Conservation (phyloP, 2,888 invertebrate genomes). For the Nebria brevicollis region DNA sequence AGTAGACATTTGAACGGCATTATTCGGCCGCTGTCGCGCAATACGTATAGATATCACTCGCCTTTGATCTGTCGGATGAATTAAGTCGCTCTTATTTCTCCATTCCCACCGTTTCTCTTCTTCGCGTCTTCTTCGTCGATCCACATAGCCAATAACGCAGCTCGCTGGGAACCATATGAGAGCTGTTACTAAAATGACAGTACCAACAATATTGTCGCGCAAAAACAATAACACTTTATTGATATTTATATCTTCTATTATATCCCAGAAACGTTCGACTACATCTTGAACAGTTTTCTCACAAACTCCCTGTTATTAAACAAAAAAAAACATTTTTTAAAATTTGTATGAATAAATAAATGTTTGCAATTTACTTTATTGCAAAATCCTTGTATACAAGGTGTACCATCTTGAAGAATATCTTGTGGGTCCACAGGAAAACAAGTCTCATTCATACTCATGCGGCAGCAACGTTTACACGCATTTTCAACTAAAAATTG, state of each 20-base stretch:
- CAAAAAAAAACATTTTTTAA: neutral
- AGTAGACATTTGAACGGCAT: slow-evolving; percentile 16
- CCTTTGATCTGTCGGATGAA: slow-evolving; percentile 78
- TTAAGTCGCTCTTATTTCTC: slow-evolving; percentile 75
- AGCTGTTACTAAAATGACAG: slow-evolving; percentile 90
- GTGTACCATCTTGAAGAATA: slow-evolving; percentile 91
- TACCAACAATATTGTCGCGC: slow-evolving; percentile 93
- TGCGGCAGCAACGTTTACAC: slow-evolving; percentile 93
- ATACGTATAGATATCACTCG: slow-evolving; percentile 74
- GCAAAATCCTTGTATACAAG: slow-evolving; percentile 97
- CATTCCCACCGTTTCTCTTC: slow-evolving; percentile 78
- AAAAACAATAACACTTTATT: slow-evolving; percentile 90
- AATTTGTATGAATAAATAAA: neutral
- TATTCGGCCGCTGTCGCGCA: slow-evolving; percentile 51
- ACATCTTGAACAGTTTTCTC: slow-evolving; percentile 95
- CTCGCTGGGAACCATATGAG: slow-evolving; percentile 95
- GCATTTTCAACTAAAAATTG: slow-evolving; percentile 83
- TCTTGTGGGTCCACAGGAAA: slow-evolving; percentile 89
- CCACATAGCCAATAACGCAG: slow-evolving; percentile 87
- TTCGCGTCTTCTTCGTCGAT: slow-evolving; percentile 77
- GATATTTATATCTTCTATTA: slow-evolving; percentile 95
- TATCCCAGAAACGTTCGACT: slow-evolving; percentile 96
- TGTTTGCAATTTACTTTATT: slow-evolving; percentile 74
- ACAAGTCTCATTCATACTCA: slow-evolving; percentile 90
- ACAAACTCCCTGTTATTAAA: slow-evolving; percentile 79